Evolutionary conservation across 2,113 vertebrate species (phyloP).

Genomic region (Oreotrochilus melanogaster): DNA sequence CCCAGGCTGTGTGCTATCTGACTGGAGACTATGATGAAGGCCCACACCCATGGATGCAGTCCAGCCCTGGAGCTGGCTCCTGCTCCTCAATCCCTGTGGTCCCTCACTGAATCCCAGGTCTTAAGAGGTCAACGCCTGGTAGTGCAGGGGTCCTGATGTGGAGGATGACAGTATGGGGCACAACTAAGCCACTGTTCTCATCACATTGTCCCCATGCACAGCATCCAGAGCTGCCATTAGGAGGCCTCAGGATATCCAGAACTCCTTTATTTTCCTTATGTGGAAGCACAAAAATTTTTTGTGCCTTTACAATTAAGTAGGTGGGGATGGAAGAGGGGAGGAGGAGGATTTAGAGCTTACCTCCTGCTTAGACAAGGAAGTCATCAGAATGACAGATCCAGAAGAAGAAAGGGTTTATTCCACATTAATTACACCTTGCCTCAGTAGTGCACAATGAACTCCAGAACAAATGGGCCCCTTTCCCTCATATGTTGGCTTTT

Average conservation of each 20-base stretch:
- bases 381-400: neutral
- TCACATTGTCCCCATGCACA: fast-evolving
- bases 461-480: neutral
- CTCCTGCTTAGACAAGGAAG: neutral
- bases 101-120: neutral
- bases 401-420: neutral
- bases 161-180: neutral
- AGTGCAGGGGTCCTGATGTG: neutral
- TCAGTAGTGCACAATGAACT: neutral
- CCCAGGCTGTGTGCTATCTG: neutral
- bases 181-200: fast-evolving
- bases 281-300: neutral
- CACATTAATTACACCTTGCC: neutral
- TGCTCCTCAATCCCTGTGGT: fast-evolving
- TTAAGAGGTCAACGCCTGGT: neutral
- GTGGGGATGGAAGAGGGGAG: fast-evolving
- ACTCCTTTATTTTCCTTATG: neutral
- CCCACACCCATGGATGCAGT: neutral
- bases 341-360: neutral
- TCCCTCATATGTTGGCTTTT: neutral
- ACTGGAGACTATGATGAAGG: fast-evolving
- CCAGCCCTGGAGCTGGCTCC: neutral
- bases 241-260: neutral
- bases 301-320: neutral
- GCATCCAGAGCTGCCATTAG: neutral